Base-by-base conservation (phyloP, 2,888 invertebrate species). In the Cantharis lateralis region DNA sequence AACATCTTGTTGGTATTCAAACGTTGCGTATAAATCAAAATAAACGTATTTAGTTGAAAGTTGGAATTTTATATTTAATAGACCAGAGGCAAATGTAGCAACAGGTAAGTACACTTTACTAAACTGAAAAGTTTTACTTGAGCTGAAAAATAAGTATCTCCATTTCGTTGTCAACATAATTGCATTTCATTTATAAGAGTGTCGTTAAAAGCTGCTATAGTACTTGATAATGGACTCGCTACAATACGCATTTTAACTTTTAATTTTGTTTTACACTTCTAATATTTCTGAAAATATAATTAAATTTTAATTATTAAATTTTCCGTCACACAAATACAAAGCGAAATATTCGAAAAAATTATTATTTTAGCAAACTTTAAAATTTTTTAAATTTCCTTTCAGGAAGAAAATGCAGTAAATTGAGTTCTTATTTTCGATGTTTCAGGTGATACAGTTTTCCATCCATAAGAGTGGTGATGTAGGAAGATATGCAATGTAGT, bases 401-500 rank as follows among this genome's bases (percentile, higher is more conserved):
- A 20, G 7, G 4, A 18, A 74, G 73, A 15, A 20, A 69, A 69
- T 61, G 62, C 4, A 11, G 13, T 16, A 75, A 75, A 71, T 15
- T 28, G 72, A 48, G 70, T 73, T 77, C 70, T 70, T 73, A 62
- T 66, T 62, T 70, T 71, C 28, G 48, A 63, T 62, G 69, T 74
- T 78, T 77, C 71, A 74, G 68, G 71, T 62, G 77, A 77, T 70
- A 68, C 74, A 70, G 75, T 72, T 75, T 75, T 70, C 20, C 75
- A 70, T 78, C 70, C 68, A 16, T 72, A 75, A 72, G 72, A 75
- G 70, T 72, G 62, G 62, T 69, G 69, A 64, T 70, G 68, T 66
- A 75, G 74, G 77, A 77, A 78, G 79, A 81, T 81, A 81, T 79
- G 81, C 78, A 81, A 79, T 80, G 79, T 80, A 81, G 77, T 80